phyloP scores from a whole-genome alignment of 2,888 invertebrate genomes.

The Acanthosepion lycidas region DNA sequence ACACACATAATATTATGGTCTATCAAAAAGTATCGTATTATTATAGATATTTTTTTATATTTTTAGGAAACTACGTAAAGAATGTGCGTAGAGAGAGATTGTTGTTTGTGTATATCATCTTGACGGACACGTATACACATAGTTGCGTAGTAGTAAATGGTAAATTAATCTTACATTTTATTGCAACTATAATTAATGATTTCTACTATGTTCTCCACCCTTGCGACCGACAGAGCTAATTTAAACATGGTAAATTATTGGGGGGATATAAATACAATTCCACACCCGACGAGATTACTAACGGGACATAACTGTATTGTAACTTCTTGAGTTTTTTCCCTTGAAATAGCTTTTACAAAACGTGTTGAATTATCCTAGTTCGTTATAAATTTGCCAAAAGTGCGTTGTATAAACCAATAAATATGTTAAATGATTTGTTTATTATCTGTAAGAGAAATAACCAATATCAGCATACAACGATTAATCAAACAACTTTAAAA shows the following conservation, averaged over 20 bases:
- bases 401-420: neutral
- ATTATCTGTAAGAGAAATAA: neutral
- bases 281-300: neutral
- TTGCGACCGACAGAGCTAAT: neutral
- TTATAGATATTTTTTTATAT: no score
- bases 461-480: neutral
- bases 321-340: neutral
- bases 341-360: neutral
- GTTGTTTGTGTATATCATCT: no score
- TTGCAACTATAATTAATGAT: no score
- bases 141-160: no score
- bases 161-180: no score
- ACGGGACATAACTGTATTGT: neutral
- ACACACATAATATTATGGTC: no score
- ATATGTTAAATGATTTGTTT: neutral
- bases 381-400: neutral
- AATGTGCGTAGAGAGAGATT: neutral
- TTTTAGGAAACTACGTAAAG: neutral
- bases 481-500: neutral
- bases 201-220: no score
- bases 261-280: accelerated
- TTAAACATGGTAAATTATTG: neutral
- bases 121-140: no score
- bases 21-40: no score
- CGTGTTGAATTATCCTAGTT: neutral